phyloP scores from a whole-genome alignment of 2,113 vertebrate species.

The Corynorhinus townsendii region DNA sequence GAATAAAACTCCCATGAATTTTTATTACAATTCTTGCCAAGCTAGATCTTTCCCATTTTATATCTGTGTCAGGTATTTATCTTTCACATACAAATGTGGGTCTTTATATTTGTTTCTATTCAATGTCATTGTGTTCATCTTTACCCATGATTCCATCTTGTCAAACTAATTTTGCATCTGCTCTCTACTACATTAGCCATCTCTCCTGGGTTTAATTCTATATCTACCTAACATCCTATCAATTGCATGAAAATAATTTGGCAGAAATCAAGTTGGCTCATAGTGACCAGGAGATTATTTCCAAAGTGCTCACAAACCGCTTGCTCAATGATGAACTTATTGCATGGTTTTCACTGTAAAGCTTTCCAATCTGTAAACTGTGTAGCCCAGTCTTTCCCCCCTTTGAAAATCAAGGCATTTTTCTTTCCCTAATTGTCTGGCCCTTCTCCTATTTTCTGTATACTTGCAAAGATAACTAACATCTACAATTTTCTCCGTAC shows the following conservation, averaged over 20 bases:
- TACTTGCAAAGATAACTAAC: constrained; percentile 14
- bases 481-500: constrained; percentile 10
- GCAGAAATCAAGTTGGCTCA: neutral
- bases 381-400: neutral
- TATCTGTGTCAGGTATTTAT: neutral
- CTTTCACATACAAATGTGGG: neutral
- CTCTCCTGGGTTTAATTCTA: constrained; percentile 9
- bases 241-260: neutral
- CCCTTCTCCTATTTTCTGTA: neutral
- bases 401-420: neutral
- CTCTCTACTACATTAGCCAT: neutral
- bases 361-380: neutral
- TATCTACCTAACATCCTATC: neutral
- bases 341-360: neutral
- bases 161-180: constrained; percentile 9
- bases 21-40: neutral
- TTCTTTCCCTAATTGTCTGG: neutral
- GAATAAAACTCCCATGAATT: neutral
- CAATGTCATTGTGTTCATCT: constrained; percentile 17
- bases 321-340: neutral
- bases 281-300: neutral
- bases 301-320: neutral
- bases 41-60: neutral
- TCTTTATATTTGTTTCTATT: neutral
- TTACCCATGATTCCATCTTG: neutral